Base-by-base conservation (phyloP, 2,888 invertebrate genomes). In the Trypoxylon attenuatum region DNA sequence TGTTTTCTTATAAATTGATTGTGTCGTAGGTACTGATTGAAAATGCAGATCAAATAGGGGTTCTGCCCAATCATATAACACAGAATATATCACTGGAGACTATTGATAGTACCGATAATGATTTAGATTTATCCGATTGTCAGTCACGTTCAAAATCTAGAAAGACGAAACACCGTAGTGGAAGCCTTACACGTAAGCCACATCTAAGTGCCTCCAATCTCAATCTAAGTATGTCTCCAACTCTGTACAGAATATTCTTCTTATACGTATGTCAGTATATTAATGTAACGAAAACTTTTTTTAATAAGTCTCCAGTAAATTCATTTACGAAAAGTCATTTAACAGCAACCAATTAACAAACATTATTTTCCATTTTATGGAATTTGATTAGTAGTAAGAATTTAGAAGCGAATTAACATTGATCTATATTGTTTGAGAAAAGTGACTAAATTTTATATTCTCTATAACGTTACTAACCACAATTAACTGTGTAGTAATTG, bases 101-200 rank as follows among this genome's bases (percentile, higher is more conserved):
- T n/a, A 72, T 71, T 23, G 79, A 82, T 16, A 84, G 81, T 16
- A 71, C 79, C 0, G 84, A 84, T 16, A 80, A 77, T 46, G 84
- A 85, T 50, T 71, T 86, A 41, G 78, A 86, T 63, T 54, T 73
- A 18, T 84, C 84, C 2, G 82, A 84, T 57, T 68, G 74, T 15
- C 69, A 72, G 13, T 68, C 74, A 27, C 79, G 75, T 45, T 58
- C 68, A 29, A 84, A 88, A 66, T 89, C 89, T 59, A 90, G 91
- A 75, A 90, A 89, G 81, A 92, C 92, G 83, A 95, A 94, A 87
- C 94, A 95, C 87, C 90, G 95, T 82, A 90, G 96, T 90, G 95
- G 95, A 77, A 96, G 96, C 76, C 89, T 96, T 73, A 95, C 95
- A 88, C 91, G 96, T 94, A 90, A 90, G 89, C 76, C 76, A 70